Conservation (phyloP, 2,113 vertebrate species). For the Nesoenas mayeri region DNA sequence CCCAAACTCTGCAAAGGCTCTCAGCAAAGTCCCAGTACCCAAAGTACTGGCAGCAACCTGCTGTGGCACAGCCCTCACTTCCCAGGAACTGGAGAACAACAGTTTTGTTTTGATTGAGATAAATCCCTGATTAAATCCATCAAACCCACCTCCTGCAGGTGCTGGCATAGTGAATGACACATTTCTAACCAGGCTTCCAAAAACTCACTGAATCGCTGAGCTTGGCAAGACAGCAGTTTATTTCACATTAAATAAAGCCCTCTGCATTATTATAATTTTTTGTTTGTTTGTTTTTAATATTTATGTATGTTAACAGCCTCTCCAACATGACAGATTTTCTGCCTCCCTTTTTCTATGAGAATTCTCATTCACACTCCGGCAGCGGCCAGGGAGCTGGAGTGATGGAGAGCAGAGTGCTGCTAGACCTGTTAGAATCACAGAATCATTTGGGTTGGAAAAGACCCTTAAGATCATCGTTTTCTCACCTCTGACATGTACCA, state of each 20-base stretch:
- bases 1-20: background rate
- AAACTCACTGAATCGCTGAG: background rate
- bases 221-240: background rate
- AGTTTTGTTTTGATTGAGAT: background rate
- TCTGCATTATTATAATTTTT: background rate
- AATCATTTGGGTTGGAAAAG: background rate
- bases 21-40: background rate
- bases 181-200: background rate
- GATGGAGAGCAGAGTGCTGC: background rate
- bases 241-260: background rate
- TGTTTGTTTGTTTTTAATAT: background rate
- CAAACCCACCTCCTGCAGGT: background rate
- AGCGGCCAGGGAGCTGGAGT: background rate
- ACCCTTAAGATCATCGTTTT: background rate
- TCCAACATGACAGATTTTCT: background rate
- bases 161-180: background rate
- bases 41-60: background rate
- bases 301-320: background rate
- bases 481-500: accelerated
- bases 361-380: background rate
- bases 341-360: background rate
- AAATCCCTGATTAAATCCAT: background rate
- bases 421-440: background rate
- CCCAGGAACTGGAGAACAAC: background rate
- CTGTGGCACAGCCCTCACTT: background rate